Base-by-base conservation (phyloP, 2,797 vertebrate species). In the Tachyglossus aculeatus region DNA sequence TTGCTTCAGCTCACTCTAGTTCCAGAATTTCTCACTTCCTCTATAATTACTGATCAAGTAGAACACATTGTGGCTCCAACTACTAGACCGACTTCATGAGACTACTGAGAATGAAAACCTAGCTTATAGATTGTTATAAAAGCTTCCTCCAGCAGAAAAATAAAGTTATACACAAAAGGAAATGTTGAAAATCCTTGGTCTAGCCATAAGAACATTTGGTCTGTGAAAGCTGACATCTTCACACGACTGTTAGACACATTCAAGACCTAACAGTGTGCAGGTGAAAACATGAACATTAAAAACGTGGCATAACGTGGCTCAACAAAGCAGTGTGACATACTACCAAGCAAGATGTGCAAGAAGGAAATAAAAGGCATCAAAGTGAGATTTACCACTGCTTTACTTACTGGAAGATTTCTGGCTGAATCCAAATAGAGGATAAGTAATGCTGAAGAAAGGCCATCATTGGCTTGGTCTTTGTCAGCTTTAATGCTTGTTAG, bases 351-450 rank as follows among this genome's bases (percentile, higher is more conserved):
- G 33, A 71, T 65, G 80, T 82, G 80, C 74, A 67, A 34, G 18
- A 80, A 55, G 44, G 55, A 45, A 40, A n/a, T 16, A 33, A 39
- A 16, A 27, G 36, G 27, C 29, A 1, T 19, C 32, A 19, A 25
- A 7, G 0, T 40, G 45, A 38, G 31, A 48, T 63, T 39, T 7
- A 69, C 27, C 44, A 64, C 21, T 43, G 45, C 0, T 0, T 2
- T 32, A 94, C 96, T 96, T 94, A 99, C 98, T 31, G 98, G 96
- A 70, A 99, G 91, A 80, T 96, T 96, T 66, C 93, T 93, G 51
- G 96, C 98, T 0, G 96, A 99, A 80, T 99, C 97, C 91, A 99
- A 87, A 81, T 97, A 98, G 37, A 98, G 82, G n/a, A 99, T 85
- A 43, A 99, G 95, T 83, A 99, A 83, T 1, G 96, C 95, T 14